Base-by-base conservation (phyloP, 2,113 vertebrate species). In the Zonotrichia leucophrys region DNA sequence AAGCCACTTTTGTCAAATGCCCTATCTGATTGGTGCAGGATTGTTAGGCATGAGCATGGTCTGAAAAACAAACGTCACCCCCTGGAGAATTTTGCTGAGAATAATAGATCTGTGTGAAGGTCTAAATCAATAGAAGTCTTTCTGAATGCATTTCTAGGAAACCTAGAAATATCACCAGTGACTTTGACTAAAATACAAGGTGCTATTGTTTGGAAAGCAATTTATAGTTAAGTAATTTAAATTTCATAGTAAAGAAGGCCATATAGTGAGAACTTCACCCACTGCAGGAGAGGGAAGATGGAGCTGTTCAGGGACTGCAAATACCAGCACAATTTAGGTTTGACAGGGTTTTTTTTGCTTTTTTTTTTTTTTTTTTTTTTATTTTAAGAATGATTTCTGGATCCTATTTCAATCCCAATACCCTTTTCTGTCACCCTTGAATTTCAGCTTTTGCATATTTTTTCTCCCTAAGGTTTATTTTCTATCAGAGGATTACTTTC, bases 141-240 rank as follows among this genome's bases (percentile, higher is more conserved):
- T 93, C 91, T 92, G 73, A 92, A 81, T 84, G n/a, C 49, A 68
- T 95, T 95, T 97, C 80, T 94, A 94, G 86, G 76, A 94, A 94
- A 81, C 52, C 39, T 82, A 86, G 89, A 87, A 68, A 74, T 63
- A 91, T 84, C 62, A 35, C 41, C 76, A 53, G 27, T 72, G 90
- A 91, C 93, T 96, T 84, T 41, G 90, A 79, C 90, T 88, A 31
- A 89, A 95, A 88, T 64, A 87, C 90, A 91, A 82, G 63, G 31
- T 95, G 86, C 88, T n/a, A 52, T 42, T 79, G 42, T 87, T 96
- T 82, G 60, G 84, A 92, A 94, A 94, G 66, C 83, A 82, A 92
- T 95, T 95, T 94, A 67, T 89, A 80, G 84, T 90, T 90, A 92
- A 95, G 87, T 72, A 83, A 94, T 95, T 97, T 95, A 67, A 87